Conservation (phyloP, 1,140 invertebrate genomes). For the Pachypeltis micranthus region DNA sequence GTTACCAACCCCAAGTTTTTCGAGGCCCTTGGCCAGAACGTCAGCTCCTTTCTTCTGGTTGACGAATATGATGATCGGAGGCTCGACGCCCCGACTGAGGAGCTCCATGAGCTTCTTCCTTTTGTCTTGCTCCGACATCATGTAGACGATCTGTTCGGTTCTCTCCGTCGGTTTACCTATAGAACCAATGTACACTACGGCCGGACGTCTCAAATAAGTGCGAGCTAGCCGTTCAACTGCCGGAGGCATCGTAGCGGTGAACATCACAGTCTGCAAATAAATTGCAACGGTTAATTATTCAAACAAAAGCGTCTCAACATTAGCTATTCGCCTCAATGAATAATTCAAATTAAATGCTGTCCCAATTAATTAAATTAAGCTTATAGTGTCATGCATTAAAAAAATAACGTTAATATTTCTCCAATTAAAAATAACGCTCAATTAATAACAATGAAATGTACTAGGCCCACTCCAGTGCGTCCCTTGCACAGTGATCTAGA, state of each 20-base stretch:
- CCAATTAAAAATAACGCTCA: no score
- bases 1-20: conserved; percentile 83
- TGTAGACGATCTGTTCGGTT: conserved; percentile 94
- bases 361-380: no score
- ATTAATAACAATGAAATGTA: no score
- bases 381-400: no score
- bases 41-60: conserved; percentile 99
- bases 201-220: conserved; percentile 87
- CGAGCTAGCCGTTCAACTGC: conserved; percentile 92
- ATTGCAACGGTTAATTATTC: conserved; percentile 18
- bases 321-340: no score
- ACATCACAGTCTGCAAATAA: conserved; percentile 89
- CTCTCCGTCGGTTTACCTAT: conserved; percentile 95
- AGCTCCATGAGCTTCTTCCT: conserved; percentile 80
- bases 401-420: no score
- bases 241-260: conserved; percentile 99
- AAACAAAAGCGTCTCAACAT: conserved; percentile 14
- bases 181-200: conserved; percentile 97
- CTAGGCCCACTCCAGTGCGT: no score
- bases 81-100: conserved; percentile 74
- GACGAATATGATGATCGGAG: conserved; percentile 98
- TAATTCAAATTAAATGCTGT: no score
- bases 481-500: no score
- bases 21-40: conserved; percentile 89
- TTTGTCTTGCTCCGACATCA: conserved; percentile 90